phyloP scores from a whole-genome alignment of 2,113 vertebrate genomes.

The Anolis carolinensis region DNA sequence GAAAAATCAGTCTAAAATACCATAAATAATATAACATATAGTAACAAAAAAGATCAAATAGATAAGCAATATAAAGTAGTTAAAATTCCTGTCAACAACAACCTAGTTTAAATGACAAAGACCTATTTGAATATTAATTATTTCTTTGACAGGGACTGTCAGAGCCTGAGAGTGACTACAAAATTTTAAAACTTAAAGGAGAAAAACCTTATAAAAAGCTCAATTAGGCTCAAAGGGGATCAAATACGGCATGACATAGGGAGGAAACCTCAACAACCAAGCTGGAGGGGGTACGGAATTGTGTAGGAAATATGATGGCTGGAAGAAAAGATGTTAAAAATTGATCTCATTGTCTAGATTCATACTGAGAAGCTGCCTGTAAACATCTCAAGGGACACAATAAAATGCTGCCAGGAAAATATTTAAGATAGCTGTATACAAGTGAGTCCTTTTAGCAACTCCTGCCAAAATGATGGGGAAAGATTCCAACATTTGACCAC shows the following conservation, averaged over 20 bases:
- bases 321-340: too few relatives aligned
- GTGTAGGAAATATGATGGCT: too few relatives aligned
- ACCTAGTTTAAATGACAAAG: neutral
- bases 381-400: neutral
- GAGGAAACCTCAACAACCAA: too few relatives aligned
- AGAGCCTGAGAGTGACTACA: neutral
- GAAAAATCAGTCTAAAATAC: too few relatives aligned
- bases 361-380: neutral
- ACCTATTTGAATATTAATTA: neutral
- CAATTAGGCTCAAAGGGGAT: neutral
- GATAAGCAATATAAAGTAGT: neutral
- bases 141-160: too few relatives aligned
- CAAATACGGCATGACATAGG: neutral
- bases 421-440: neutral
- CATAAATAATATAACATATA: too few relatives aligned
- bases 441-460: neutral
- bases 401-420: neutral
- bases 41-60: too few relatives aligned
- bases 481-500: neutral
- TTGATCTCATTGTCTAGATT: neutral
- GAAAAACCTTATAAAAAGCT: neutral
- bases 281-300: too few relatives aligned
- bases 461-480: neutral
- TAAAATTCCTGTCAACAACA: neutral
- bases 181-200: neutral